Evolutionary conservation across 2,113 vertebrate genomes (phyloP).

Genomic region (Labeo rohita): DNA sequence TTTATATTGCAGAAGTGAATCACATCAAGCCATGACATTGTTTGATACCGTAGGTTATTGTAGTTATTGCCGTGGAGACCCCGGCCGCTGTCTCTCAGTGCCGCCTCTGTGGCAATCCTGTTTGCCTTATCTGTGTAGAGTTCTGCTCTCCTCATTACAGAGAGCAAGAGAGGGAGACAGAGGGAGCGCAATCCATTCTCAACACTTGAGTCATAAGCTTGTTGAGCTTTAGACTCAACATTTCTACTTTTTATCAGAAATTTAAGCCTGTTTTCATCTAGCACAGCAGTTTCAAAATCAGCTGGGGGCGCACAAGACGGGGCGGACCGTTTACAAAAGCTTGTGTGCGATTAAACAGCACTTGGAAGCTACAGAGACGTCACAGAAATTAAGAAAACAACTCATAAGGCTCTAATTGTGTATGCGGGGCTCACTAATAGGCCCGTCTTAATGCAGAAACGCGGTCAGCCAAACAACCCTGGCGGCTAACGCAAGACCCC

Average conservation of each 20-base stretch:
- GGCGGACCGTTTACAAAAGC: slow-evolving; percentile 53
- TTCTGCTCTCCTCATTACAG: slow-evolving; percentile 53
- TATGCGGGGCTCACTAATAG: slow-evolving; percentile 62
- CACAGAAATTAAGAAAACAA: slow-evolving; percentile 72
- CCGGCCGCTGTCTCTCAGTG: slow-evolving; percentile 30
- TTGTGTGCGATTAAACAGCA: slow-evolving; percentile 60
- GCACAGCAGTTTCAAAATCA: slow-evolving; percentile 52
- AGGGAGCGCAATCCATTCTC: slow-evolving; percentile 57
- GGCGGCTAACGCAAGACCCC: slow-evolving; percentile 72
- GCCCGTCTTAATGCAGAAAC: slow-evolving; percentile 68
- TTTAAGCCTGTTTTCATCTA: slow-evolving; percentile 62
- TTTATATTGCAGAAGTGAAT: slow-evolving; percentile 62
- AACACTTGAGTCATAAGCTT: slow-evolving; percentile 55
- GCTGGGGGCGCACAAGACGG: slow-evolving; percentile 53
- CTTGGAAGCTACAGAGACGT: slow-evolving; percentile 55
- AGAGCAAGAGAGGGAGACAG: slow-evolving; percentile 16
- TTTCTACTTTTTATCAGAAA: slow-evolving; percentile 53
- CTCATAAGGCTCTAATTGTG: slow-evolving; percentile 66
- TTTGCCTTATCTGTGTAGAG: slow-evolving; percentile 54
- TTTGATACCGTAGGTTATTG: slow-evolving; percentile 50
- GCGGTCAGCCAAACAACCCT: slow-evolving; percentile 67
- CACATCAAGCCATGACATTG: slow-evolving; percentile 67
- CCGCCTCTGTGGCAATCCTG: slow-evolving; percentile 55
- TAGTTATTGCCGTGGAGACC: slow-evolving; percentile 31
- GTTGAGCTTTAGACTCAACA: slow-evolving; percentile 52